Percentiles rank a stretch among this genome's conserved stretches.
These are phyloP conservation scores for Aurelia coerulea DNA, from an alignment of 30 jellyfish, hydroid and myxozoan genomes.

Conservation along the genomic window DNA sequence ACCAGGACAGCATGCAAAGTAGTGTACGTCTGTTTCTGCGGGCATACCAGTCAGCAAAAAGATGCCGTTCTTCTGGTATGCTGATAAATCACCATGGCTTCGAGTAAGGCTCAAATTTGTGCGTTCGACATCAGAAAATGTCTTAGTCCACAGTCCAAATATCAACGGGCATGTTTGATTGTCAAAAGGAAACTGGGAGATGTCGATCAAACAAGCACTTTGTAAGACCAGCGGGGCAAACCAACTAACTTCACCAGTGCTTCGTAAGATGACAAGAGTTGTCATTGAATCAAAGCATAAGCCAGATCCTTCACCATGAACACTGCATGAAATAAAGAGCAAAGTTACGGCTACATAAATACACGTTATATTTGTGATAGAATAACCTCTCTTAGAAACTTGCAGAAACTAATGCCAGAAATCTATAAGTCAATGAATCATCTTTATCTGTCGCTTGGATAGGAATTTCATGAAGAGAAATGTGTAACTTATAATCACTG, in stretches of 20 bases:
- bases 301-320: conserved; percentile 13
- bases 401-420: no score
- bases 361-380: no score
- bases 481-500: no score
- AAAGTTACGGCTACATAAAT: not conserved
- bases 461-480: no score
- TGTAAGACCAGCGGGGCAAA: conserved; percentile 49
- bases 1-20: conserved; percentile 63
- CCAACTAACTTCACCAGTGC: conserved; percentile 48
- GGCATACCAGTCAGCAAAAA: conserved; percentile 59
- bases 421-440: no score
- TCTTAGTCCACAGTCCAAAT: conserved; percentile 62
- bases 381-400: no score
- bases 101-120: conserved; percentile 21
- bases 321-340: conserved; percentile 22
- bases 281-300: conserved; percentile 13
- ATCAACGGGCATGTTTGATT: conserved; percentile 53
- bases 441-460: no score
- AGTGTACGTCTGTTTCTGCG: conserved; percentile 3
- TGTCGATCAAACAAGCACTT: conserved; percentile 43
- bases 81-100: conserved; percentile 28
- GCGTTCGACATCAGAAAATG: conserved; percentile 1
- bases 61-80: conserved; percentile 39
- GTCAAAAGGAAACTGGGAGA: conserved; percentile 60
- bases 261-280: conserved; percentile 23